phyloP scores from a whole-genome alignment of 2,113 vertebrate genomes.

The Neolamprologus cancellatus region DNA sequence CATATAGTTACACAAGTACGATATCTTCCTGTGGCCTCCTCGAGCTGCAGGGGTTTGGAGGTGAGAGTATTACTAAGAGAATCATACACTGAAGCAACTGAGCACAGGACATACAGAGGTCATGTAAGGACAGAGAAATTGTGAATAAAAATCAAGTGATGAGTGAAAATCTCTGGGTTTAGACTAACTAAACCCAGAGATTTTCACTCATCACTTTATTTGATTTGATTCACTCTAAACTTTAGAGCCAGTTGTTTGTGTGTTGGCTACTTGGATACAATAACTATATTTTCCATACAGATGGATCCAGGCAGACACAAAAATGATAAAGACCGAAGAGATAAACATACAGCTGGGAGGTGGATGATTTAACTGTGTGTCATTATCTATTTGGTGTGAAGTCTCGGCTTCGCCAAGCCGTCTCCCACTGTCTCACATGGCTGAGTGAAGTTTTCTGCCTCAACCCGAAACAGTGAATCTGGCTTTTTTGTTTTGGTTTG shows the following conservation, averaged over 20 bases:
- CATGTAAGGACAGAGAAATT: not conserved
- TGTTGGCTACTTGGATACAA: not conserved
- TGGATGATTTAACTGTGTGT: conserved; percentile 26
- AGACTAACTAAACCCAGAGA: too few relatives aligned
- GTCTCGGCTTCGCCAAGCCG: not conserved
- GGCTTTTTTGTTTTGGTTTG: not conserved
- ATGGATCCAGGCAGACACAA: not conserved
- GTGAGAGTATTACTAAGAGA: not conserved
- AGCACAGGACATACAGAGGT: not conserved
- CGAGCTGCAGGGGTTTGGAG: not conserved
- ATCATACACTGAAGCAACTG: not conserved
- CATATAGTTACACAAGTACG: not conserved
- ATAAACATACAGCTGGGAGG: conserved; percentile 6
- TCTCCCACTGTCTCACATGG: not conserved
- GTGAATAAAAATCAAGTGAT: not conserved
- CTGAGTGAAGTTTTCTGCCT: not conserved
- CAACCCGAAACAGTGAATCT: not conserved
- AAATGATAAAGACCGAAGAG: not conserved
- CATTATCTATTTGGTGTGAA: conserved; percentile 10
- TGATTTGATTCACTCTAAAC: too few relatives aligned
- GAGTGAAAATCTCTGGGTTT: not conserved
- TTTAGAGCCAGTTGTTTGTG: not conserved
- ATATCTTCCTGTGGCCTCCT: not conserved
- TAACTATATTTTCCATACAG: not conserved
- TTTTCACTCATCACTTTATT: too few relatives aligned